Evolutionary conservation across 1,140 invertebrate genomes (phyloP), one percentile per base, ranked within the genome.

Genomic region (Notospermus geniculatus): DNA sequence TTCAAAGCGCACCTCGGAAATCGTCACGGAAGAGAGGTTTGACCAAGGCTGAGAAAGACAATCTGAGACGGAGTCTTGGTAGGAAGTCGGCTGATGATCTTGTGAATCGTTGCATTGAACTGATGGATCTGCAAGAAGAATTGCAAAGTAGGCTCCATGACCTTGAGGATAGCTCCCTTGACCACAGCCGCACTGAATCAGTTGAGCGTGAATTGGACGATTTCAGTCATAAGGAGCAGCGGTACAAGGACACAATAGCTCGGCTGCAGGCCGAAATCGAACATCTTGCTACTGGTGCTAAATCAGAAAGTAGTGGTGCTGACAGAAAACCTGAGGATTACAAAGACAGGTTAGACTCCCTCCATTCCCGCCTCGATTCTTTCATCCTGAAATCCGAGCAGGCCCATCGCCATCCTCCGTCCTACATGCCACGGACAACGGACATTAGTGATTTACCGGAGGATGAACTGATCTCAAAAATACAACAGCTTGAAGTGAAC

Each of bases 391-490:
- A 36, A 15, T 36, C 32, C 15, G 32, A 36, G 32, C 32, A 36
- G 15, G 32, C 32, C 32, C 32, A 36, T 15, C 32, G 32, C 32
- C 32, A 36, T 36, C 32, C 32, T 4, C 32, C 32, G 15, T 36
- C 32, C 4, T 36, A 36, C 32, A 36, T 36, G 32, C 32, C 32
- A 36, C 4, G 15, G 32, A 36, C 32, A 36, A 36, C 32, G 5
- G 32, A 36, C 32, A 36, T 23, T n/a, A 50, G 46, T 27, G 46
- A 50, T n/a, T 50, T 50, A 27, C 46, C 46, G 4, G 46, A 50
- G 46, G 46, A 50, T 50, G 46, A 50, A 50, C 9, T 50, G n/a
- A 50, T 50, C 46, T 23, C n/a, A 5, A 50, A 50, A 50, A 50
- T 50, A 19, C 46, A 50, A 50, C 46, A 50, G 9, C 25, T 50